phyloP scores from a whole-genome alignment of 2,888 invertebrate genomes.

The Homarus gammarus region DNA sequence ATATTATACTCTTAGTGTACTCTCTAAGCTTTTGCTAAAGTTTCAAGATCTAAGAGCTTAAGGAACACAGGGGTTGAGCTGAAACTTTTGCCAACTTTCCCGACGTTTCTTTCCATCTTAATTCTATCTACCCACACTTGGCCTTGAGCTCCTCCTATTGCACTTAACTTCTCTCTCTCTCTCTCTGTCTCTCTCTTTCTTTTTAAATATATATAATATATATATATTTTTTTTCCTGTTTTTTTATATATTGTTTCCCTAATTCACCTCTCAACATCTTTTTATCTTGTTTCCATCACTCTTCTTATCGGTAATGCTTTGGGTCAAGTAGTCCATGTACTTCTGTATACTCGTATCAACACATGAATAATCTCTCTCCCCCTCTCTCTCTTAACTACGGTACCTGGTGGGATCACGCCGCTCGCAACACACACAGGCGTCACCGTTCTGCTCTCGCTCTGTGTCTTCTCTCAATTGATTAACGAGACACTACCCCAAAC shows the following conservation, averaged over 20 bases:
- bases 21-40: slow-evolving; percentile 42
- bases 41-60: background rate
- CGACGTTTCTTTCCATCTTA: no score
- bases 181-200: background rate
- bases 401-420: slow-evolving; percentile 37
- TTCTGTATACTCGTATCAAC: background rate
- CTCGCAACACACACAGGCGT: slow-evolving; percentile 62
- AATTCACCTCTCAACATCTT: background rate
- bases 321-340: slow-evolving; percentile 71
- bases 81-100: slow-evolving; percentile 12
- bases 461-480: slow-evolving; percentile 76
- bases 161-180: background rate
- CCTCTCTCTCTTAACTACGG: slow-evolving; percentile 39
- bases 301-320: slow-evolving; percentile 42
- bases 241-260: background rate
- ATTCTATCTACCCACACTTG: no score
- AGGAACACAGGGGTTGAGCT: slow-evolving; percentile 23
- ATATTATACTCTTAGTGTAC: slow-evolving; percentile 11
- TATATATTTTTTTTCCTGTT: background rate
- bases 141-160: slow-evolving; percentile 6
- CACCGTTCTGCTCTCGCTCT: slow-evolving; percentile 75
- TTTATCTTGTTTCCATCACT: slow-evolving; percentile 10
- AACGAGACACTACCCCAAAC: slow-evolving; percentile 89
- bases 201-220: background rate
- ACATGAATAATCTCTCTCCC: background rate